These are phyloP conservation scores for Danio aesculapii DNA, from an alignment of 2,797 vertebrate genomes.

Conservation along the genomic window DNA sequence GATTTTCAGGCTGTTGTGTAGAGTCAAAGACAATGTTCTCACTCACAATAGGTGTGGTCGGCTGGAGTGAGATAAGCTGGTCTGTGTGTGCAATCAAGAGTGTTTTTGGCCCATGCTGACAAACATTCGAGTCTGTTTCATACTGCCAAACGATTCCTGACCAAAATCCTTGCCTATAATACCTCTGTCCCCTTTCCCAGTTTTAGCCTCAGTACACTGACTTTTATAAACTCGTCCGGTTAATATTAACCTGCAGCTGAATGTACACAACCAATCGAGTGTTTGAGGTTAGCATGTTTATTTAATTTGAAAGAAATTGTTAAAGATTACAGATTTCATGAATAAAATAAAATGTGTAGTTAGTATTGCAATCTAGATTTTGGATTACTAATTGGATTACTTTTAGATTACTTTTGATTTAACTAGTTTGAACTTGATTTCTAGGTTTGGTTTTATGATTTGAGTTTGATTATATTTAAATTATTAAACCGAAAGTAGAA, in stretches of 20 bases:
- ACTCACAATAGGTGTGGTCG: not conserved
- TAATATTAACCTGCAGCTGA: not conserved
- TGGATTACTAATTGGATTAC: no score
- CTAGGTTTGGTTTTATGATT: no score
- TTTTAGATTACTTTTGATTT: no score
- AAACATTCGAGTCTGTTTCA: constrained; percentile 16
- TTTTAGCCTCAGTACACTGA: constrained; percentile 23
- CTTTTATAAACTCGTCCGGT: not conserved
- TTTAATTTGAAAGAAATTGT: not conserved
- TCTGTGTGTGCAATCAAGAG: constrained; percentile 19
- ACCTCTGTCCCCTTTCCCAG: constrained; percentile 23
- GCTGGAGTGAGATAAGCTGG: constrained; percentile 25
- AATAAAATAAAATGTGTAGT: no score
- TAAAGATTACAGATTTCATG: no score
- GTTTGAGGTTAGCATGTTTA: not conserved
- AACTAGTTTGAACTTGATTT: no score
- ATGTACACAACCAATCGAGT: not conserved
- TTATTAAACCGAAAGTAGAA: no score
- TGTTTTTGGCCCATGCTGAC: not conserved
- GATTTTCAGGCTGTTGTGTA: not conserved
- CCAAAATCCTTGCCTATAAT: constrained; percentile 38
- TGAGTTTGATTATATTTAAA: no score
- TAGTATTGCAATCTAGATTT: no score
- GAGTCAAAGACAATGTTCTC: not conserved
- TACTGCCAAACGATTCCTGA: constrained; percentile 53